phyloP scores from a whole-genome alignment of 2,888 invertebrate genomes.

The Yponomeuta malinellus region DNA sequence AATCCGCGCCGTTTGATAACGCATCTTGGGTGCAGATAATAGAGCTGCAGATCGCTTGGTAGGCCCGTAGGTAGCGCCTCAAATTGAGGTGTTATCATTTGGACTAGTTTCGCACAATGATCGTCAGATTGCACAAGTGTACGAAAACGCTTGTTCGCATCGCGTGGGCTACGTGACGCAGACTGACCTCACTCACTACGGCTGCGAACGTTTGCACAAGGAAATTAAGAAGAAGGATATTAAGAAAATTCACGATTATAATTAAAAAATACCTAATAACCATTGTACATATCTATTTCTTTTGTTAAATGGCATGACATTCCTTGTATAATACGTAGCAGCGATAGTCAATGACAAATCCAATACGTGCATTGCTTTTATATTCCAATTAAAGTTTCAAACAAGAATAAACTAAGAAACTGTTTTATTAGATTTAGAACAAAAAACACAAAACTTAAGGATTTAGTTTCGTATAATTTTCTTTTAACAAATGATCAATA shows the following conservation, averaged over 20 bases:
- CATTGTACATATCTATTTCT: neutral
- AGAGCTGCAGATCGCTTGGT: slow-evolving; percentile 22
- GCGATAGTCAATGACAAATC: slow-evolving; percentile 2
- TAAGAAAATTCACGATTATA: slow-evolving; percentile 9
- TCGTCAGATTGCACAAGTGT: slow-evolving; percentile 55
- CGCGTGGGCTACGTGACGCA: slow-evolving; percentile 38
- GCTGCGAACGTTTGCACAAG: slow-evolving; percentile 40
- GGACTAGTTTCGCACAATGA: slow-evolving; percentile 37
- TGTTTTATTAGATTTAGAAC: neutral
- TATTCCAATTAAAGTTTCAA: neutral
- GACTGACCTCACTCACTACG: slow-evolving; percentile 28
- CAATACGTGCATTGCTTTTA: neutral
- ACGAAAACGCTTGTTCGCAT: slow-evolving; percentile 37
- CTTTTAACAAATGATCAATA: slow-evolving; percentile 77
- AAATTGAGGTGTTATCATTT: slow-evolving; percentile 11
- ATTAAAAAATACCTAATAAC: neutral
- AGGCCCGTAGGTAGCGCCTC: neutral
- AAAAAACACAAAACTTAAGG: slow-evolving; percentile 50
- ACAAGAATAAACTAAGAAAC: neutral
- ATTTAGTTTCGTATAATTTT: slow-evolving; percentile 77
- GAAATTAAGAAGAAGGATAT: slow-evolving; percentile 22
- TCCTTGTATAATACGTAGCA: neutral
- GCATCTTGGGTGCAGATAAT: slow-evolving; percentile 16
- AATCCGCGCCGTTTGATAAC: slow-evolving; percentile 2
- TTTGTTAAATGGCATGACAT: slow-evolving; percentile 6